These are phyloP conservation scores for Athalia rosae DNA, from an alignment of 2,888 invertebrate species.

Conservation along the genomic window DNA sequence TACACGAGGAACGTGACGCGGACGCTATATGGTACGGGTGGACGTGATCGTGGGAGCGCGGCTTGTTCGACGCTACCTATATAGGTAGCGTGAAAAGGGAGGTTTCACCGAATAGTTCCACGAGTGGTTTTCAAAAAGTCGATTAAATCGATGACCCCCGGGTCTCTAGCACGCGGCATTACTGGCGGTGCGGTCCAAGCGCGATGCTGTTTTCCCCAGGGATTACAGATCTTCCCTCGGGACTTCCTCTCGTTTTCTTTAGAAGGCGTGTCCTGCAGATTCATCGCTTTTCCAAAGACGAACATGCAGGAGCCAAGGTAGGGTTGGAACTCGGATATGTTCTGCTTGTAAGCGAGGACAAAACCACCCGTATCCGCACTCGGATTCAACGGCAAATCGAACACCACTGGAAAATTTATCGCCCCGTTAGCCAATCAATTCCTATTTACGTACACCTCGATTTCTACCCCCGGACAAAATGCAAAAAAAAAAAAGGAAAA, in stretches of 20 bases:
- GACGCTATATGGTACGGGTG: slow-evolving; percentile 6
- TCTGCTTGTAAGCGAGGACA: slow-evolving; percentile 85
- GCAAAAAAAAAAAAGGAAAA: too few relatives aligned
- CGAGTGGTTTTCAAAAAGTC: slow-evolving; percentile 59
- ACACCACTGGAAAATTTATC: slow-evolving; percentile 35
- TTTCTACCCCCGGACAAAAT: too few relatives aligned
- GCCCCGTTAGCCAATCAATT: not conserved
- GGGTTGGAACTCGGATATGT: slow-evolving; percentile 81
- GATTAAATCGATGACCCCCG: slow-evolving; percentile 64
- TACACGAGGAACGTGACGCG: not conserved
- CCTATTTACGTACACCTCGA: not conserved
- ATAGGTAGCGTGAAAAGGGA: not conserved
- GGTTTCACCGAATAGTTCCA: slow-evolving; percentile 51
- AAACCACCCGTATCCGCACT: slow-evolving; percentile 88
- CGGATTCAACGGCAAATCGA: slow-evolving; percentile 75
- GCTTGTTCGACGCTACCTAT: slow-evolving; percentile 18
- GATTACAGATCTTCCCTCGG: slow-evolving; percentile 35
- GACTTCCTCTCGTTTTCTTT: slow-evolving; percentile 21
- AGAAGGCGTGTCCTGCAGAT: slow-evolving; percentile 36
- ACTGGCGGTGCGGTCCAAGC: slow-evolving; percentile 62
- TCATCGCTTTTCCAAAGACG: slow-evolving; percentile 79
- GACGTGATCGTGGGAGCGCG: slow-evolving; percentile 26
- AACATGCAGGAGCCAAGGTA: slow-evolving; percentile 84
- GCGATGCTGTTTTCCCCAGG: slow-evolving; percentile 57
- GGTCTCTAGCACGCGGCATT: slow-evolving; percentile 57